These are phyloP conservation scores for Tenualosa thibaudeaui DNA, from an alignment of 2,797 vertebrate species.

Conservation along the genomic window DNA sequence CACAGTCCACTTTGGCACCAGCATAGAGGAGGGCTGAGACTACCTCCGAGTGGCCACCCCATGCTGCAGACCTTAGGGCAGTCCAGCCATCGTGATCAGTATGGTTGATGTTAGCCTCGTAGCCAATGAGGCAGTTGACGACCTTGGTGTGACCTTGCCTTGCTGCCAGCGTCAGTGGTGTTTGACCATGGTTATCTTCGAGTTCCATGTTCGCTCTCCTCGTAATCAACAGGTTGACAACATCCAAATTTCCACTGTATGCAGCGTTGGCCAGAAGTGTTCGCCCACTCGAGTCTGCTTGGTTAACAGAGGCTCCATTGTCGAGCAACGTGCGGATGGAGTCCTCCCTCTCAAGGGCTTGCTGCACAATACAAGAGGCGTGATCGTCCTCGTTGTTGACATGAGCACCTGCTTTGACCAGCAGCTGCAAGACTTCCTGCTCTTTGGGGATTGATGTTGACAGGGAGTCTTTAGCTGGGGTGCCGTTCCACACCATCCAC, in stretches of 20 bases:
- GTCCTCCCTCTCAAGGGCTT: slow-evolving; percentile 94
- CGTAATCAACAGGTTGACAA: slow-evolving; percentile 90
- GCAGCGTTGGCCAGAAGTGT: slow-evolving; percentile 91
- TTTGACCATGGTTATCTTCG: slow-evolving; percentile 91
- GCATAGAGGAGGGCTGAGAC: slow-evolving; percentile 97
- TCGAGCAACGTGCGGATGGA: slow-evolving; percentile 93
- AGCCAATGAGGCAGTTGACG: slow-evolving; percentile 93
- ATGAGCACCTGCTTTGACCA: slow-evolving; percentile 96
- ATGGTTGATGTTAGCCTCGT: slow-evolving; percentile 93
- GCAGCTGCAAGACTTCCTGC: slow-evolving; percentile 94
- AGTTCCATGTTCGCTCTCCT: slow-evolving; percentile 91
- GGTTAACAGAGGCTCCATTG: slow-evolving; percentile 92
- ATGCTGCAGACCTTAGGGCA: slow-evolving; percentile 89
- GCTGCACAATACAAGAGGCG: slow-evolving; percentile 89
- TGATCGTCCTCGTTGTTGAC: slow-evolving; percentile 92
- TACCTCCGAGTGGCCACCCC: slow-evolving; percentile 97
- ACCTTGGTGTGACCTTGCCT: slow-evolving; percentile 97
- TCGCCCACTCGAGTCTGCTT: slow-evolving; percentile 89
- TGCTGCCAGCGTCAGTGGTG: slow-evolving; percentile 92
- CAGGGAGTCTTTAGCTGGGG: slow-evolving; percentile 92
- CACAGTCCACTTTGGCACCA: slow-evolving; percentile 94
- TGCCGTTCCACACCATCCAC: slow-evolving; percentile 99
- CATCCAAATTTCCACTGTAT: slow-evolving; percentile 93
- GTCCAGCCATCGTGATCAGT: slow-evolving; percentile 98
- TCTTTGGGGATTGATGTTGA: slow-evolving; percentile 92